Conservation (phyloP, 1,140 invertebrate species). For the Acarapis woodi region DNA sequence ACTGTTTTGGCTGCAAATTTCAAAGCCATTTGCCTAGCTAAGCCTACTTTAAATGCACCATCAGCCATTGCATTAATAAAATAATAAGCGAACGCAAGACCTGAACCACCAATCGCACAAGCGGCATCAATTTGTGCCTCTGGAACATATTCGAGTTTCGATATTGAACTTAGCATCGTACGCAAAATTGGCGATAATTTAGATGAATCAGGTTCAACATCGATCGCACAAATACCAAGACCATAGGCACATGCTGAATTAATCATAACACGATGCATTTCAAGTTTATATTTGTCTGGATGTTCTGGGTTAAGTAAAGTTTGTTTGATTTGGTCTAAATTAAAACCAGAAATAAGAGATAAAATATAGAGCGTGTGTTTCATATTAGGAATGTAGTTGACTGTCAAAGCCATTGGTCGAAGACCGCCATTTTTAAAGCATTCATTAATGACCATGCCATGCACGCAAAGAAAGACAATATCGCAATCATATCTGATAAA, state of each 20-base stretch:
- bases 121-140: conserved; percentile 10
- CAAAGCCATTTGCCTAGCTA: conserved; percentile 23
- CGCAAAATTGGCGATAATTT: conserved; percentile 6
- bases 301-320: conserved; percentile 10
- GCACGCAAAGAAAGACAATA: conserved; percentile 7
- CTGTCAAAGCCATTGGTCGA: conserved; percentile 3
- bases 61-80: conserved; percentile 22
- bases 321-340: conserved; percentile 5
- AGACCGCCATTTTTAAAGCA: conserved; percentile 6
- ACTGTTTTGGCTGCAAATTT: conserved; percentile 22
- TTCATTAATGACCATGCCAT: conserved; percentile 4
- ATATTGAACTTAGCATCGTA: conserved; percentile 4
- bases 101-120: conserved; percentile 8
- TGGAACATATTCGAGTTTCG: conserved; percentile 9
- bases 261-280: conserved; percentile 10
- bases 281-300: conserved; percentile 11
- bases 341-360: conserved; percentile 8
- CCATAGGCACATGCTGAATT: conserved; percentile 9
- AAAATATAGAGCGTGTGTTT: conserved; percentile 5
- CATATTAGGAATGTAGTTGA: conserved; percentile 7
- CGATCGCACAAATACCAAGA: conserved; percentile 7
- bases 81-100: conserved; percentile 10
- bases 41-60: conserved; percentile 29
- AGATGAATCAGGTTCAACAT: conserved; percentile 8
- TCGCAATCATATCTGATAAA: conserved; percentile 8